phyloP scores from a whole-genome alignment of 2,888 invertebrate species.

The Spisula subtruncata region DNA sequence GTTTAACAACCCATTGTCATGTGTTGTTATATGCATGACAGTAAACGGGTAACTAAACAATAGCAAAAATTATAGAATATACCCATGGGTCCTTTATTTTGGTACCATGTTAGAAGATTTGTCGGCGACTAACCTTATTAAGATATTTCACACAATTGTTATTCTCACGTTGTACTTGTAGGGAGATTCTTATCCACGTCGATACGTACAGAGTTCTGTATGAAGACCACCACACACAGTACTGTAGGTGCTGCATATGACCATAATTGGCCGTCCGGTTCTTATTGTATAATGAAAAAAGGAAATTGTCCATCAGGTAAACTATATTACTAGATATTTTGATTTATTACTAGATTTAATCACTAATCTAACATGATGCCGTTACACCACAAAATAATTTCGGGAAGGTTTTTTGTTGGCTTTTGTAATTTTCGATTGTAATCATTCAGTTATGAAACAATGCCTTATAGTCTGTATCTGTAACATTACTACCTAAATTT shows the following conservation, averaged over 20 bases:
- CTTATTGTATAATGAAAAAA: conserved; percentile 62
- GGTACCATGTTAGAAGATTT: too few species aligned
- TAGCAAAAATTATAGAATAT: too few species aligned
- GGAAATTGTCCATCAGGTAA: conserved; percentile 61
- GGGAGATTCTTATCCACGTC: conserved; percentile 43
- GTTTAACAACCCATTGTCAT: too few species aligned
- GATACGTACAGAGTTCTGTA: conserved; percentile 53
- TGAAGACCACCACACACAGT: conserved; percentile 40
- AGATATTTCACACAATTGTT: too few species aligned
- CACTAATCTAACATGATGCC: not conserved
- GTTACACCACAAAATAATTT: not conserved
- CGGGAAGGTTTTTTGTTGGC: not conserved
- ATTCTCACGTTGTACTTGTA: not conserved
- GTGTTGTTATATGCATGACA: too few species aligned
- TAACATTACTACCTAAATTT: too few species aligned
- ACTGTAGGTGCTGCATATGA: conserved; percentile 41
- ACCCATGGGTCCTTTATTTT: too few species aligned
- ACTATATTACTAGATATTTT: not conserved
- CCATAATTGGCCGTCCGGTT: conserved; percentile 59
- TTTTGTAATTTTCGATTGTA: not conserved
- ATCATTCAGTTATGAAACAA: not conserved
- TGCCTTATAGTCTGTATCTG: too few species aligned
- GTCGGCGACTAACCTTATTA: too few species aligned
- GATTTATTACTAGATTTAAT: too few species aligned
- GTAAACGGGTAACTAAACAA: too few species aligned